phyloP scores from a whole-genome alignment of 1,140 invertebrate genomes.

The Drosophila fuyamai region DNA sequence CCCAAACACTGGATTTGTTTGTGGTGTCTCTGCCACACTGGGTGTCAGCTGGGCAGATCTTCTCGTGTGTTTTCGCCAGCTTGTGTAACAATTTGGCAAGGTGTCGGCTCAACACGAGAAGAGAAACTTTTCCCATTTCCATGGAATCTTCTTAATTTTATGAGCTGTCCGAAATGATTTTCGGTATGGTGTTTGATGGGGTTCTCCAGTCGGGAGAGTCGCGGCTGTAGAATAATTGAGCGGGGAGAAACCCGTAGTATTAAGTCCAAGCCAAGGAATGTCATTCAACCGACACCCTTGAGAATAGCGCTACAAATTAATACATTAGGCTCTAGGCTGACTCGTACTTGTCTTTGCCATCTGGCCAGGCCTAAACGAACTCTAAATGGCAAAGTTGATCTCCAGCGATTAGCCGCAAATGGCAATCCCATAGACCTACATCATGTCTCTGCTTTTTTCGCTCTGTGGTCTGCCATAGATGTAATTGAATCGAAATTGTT shows the following conservation, averaged over 20 bases:
- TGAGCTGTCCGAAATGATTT: conserved; percentile 53
- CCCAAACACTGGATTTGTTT: neutral
- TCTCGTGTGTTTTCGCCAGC: conserved; percentile 3
- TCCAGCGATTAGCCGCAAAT: conserved; percentile 63
- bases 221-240: conserved; percentile 36
- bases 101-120: conserved; percentile 60
- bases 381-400: conserved; percentile 72
- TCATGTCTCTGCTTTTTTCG: conserved; percentile 35
- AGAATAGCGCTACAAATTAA: conserved; percentile 67
- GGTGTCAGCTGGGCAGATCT: conserved; percentile 10
- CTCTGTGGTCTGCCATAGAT: conserved; percentile 36
- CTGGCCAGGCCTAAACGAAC: conserved; percentile 55
- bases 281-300: conserved; percentile 71
- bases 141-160: conserved; percentile 26
- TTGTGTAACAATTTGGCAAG: conserved; percentile 71
- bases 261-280: conserved; percentile 19
- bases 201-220: conserved; percentile 33
- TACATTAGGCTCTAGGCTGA: conserved; percentile 52
- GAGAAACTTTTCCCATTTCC: conserved; percentile 60
- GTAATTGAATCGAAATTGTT: conserved; percentile 71
- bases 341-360: conserved; percentile 49
- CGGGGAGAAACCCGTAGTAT: neutral
- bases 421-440: conserved; percentile 70
- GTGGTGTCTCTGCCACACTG: neutral
- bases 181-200: conserved; percentile 16